Base-by-base conservation (phyloP, 2,113 vertebrate species). In the Condylura cristata region DNA sequence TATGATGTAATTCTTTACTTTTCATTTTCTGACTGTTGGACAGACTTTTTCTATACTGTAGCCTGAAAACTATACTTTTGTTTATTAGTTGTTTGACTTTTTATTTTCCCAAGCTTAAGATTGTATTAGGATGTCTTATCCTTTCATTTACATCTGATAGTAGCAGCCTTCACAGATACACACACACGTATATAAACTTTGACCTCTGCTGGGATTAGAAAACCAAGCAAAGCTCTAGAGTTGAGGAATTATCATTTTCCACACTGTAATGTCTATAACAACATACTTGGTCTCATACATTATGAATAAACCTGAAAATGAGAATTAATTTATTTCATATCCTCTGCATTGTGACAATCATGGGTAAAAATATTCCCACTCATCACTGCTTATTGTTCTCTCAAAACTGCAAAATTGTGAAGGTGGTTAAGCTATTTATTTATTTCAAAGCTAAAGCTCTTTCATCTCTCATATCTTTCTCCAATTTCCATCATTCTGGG, bases 341-440 rank as follows among this genome's bases (percentile, higher is more conserved):
- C 74, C 14, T 89, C 60, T 63, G 34, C 12, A 72, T 17, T 85
- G 58, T 78, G 48, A 75, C 22, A 51, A 8, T 90, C 13, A 28
- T 92, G 68, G 72, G 16, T 63, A 84, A 92, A 96, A 87, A 63
- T 41, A 86, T 91, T 81, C 44, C 48, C 30, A 37, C 41, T 94
- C 18, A 68, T 93, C 83, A 78, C n/a, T 84, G 9, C 71, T 89
- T 89, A 74, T 86, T 91, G 14, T 86, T 97, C 75, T 93, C 28
- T 76, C 51, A 84, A 34, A 86, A 74, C 51, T 91, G n/a, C 28
- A 92, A 84, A 89, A 70, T 60, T 18, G 58, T 60, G 60, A 95
- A 80, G 37, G 26, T 72, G 39, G 72, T 71, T 95, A 81, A 84
- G 63, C 44, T 91, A 58, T 53, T 87, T 72, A 71, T 72, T 96